Evolutionary conservation across 2,888 invertebrate species (phyloP), one percentile per base, ranked within the genome.

Genomic region (Metellina segmentata): DNA sequence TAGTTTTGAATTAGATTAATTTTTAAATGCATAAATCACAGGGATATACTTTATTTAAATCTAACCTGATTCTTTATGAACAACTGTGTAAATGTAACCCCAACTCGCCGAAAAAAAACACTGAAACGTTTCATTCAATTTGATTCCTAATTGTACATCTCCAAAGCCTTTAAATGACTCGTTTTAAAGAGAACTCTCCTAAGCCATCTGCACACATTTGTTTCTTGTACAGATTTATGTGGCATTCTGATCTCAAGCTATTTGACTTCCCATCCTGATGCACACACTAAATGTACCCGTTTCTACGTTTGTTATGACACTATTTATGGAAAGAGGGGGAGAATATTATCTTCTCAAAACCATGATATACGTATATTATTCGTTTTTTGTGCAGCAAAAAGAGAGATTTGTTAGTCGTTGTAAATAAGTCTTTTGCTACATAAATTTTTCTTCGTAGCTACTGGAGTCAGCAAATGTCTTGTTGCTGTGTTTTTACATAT

Each of bases 401-500:
- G 53, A 52, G 48, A 79, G 78, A 52, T 88, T 74, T 78, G 86
- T 82, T 91, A 81, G 48, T 87, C 81, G 61, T 74, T 91, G 91
- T 91, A 91, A 71, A 91, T 91, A 88, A 49, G 71, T 49, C 34
- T 70, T 82, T 85, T 83, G 91, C 87, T 88, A 87, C 91, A 71
- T 61, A 61, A 13, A 53, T 72, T 77, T n/a, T 75, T 87, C 81
- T 71, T 82, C 49, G 85, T 86, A 86, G 85, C 74, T 81, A 81
- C 51, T 83, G 91, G 78, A 82, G 91, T 91, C 91, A 87, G 87
- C 91, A 91, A 87, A 82, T 90, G 79, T 85, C 75, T 81, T 70
- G 89, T 83, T 83, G 86, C 91, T 91, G 87, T 91, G 83, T 91
- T 87, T 91, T 87, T 87, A 91, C 91, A 91, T 91, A 91, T 91